phyloP scores from a whole-genome alignment of 2,888 invertebrate genomes.

The Tiliacea aurago region DNA sequence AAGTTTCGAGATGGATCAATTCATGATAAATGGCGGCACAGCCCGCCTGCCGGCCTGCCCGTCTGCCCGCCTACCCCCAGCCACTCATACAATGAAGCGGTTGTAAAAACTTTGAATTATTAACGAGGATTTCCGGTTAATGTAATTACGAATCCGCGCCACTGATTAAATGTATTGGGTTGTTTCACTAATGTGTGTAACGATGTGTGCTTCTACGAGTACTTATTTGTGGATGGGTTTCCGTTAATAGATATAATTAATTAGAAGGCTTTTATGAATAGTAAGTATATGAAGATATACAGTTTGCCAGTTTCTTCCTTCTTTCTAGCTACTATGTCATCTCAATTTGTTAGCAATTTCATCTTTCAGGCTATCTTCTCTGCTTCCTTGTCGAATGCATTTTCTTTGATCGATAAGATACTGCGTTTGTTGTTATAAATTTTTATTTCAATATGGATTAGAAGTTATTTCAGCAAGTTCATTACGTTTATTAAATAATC shows the following conservation, averaged over 20 bases:
- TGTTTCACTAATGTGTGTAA: conserved; percentile 53
- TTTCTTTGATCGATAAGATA: background rate
- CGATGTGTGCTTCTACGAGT: conserved; percentile 24
- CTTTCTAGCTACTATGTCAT: background rate
- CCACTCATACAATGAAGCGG: conserved; percentile 67
- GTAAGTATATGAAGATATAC: background rate
- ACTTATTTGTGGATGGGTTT: conserved; percentile 14
- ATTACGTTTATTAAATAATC: conserved; percentile 26
- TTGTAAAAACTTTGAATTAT: conserved; percentile 73
- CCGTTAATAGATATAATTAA: conserved; percentile 28
- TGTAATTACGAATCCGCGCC: conserved; percentile 58
- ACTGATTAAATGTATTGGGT: conserved; percentile 61
- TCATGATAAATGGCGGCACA: conserved; percentile 82
- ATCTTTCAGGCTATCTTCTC: background rate
- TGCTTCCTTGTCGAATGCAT: background rate
- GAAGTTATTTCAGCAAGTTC: background rate
- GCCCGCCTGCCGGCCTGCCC: conserved; percentile 72
- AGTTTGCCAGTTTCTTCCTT: background rate
- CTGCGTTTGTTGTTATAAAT: background rate
- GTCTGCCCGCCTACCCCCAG: conserved; percentile 68
- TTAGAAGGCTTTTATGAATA: conserved; percentile 18
- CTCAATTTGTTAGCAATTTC: background rate
- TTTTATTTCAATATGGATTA: background rate
- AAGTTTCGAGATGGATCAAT: conserved; percentile 81
- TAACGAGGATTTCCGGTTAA: conserved; percentile 70